These are phyloP conservation scores for Lepeophtheirus nordmannii DNA, from an alignment of 2,888 invertebrate species.

Conservation along the genomic window DNA sequence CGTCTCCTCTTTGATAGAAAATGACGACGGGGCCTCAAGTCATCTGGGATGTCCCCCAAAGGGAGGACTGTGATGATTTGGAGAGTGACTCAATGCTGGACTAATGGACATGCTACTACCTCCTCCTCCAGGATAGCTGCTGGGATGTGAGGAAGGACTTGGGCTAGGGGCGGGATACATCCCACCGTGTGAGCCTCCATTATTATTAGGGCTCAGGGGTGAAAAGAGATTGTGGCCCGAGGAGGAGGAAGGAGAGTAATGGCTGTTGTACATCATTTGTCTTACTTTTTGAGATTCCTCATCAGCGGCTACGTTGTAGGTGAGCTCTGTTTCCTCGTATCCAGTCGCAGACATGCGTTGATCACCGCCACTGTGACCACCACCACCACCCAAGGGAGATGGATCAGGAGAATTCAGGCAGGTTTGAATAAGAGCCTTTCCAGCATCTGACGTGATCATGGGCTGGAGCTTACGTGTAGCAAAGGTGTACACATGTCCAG, in stretches of 20 bases:
- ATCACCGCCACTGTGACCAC: constrained; percentile 47
- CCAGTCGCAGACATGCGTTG: constrained; percentile 96
- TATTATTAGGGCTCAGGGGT: neutral
- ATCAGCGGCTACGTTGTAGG: constrained; percentile 43
- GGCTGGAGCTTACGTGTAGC: constrained; percentile 96
- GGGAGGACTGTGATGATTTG: constrained; percentile 34
- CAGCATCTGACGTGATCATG: constrained; percentile 86
- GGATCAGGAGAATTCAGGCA: constrained; percentile 95
- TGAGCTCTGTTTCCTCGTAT: constrained; percentile 95
- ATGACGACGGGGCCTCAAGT: neutral
- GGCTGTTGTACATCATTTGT: constrained; percentile 67
- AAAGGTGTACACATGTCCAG: constrained; percentile 98
- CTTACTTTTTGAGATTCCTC: constrained; percentile 86
- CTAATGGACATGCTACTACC: constrained; percentile 54
- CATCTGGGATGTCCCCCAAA: constrained; percentile 8
- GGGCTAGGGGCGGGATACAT: constrained; percentile 47
- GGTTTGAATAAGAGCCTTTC: constrained; percentile 94
- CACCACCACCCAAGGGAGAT: constrained; percentile 32
- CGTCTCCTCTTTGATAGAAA: too few relatives aligned
- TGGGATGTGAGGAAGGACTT: constrained; percentile 35
- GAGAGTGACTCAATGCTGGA: constrained; percentile 64
- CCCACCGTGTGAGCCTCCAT: constrained; percentile 25
- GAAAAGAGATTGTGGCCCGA: constrained; percentile 33
- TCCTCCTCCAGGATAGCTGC: constrained; percentile 45
- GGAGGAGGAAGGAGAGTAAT: constrained; percentile 41